phyloP scores from a whole-genome alignment of 2,113 vertebrate species.

The Corythoichthys haematopterus region DNA sequence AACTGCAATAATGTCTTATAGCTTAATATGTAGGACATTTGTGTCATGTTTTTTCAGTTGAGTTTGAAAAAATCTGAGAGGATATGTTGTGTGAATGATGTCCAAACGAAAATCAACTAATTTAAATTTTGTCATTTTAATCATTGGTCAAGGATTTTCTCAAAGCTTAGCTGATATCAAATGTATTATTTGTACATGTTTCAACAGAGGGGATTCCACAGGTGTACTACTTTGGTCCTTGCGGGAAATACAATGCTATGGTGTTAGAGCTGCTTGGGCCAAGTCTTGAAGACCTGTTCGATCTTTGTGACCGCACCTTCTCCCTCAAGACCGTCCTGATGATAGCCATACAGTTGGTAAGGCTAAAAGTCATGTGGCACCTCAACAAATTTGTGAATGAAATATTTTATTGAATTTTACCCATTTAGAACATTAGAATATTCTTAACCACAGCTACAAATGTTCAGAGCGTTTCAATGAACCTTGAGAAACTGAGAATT shows the following conservation, averaged over 20 bases:
- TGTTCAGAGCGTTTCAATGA: too few relatives aligned
- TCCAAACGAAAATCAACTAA: neutral
- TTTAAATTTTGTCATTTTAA: neutral
- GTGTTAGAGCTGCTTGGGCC: conserved; percentile 95
- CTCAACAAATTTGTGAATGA: neutral
- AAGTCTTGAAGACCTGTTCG: conserved; percentile 96
- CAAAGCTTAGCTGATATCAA: neutral
- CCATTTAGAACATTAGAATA: neutral
- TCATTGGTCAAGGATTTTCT: neutral
- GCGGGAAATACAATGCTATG: conserved; percentile 98
- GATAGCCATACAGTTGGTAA: conserved; percentile 97
- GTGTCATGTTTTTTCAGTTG: neutral
- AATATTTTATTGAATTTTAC: neutral
- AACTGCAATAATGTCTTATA: neutral
- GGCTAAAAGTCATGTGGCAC: conserved; percentile 25
- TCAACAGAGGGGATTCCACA: conserved; percentile 94
- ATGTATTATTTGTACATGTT: conserved; percentile 13
- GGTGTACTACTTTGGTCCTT: conserved; percentile 98
- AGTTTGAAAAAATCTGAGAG: neutral
- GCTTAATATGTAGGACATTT: neutral
- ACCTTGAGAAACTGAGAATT: too few relatives aligned
- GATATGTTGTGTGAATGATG: neutral
- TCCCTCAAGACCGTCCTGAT: conserved; percentile 98
- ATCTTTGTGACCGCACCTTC: conserved; percentile 95
- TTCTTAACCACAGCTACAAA: too few relatives aligned